These are phyloP conservation scores for Hypolimnas misippus DNA, from an alignment of 2,888 invertebrate genomes.

Conservation along the genomic window DNA sequence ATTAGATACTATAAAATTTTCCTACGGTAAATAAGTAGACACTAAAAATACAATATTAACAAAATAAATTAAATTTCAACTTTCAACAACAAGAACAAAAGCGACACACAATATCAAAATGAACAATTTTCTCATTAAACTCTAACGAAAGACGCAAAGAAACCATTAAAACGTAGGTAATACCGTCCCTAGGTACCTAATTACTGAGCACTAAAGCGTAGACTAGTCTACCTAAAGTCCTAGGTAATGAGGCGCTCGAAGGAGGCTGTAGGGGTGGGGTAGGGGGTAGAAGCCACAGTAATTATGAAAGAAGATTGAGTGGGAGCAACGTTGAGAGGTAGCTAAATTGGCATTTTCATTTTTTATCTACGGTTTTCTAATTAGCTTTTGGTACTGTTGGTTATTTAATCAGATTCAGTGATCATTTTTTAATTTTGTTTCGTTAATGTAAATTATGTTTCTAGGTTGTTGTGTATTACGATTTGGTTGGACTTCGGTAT, in stretches of 20 bases:
- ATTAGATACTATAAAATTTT: too few species aligned
- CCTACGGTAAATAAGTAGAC: too few species aligned
- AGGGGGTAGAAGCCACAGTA: constrained; percentile 71
- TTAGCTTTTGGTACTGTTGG: constrained; percentile 5
- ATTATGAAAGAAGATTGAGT: constrained; percentile 82
- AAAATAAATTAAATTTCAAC: neutral
- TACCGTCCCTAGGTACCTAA: constrained; percentile 52
- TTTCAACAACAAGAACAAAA: neutral
- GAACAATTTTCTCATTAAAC: constrained; percentile 37
- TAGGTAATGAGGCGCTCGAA: constrained; percentile 75
- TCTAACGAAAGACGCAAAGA: constrained; percentile 41
- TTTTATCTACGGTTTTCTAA: constrained; percentile 18
- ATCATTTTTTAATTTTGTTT: constrained; percentile 18
- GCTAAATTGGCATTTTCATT: constrained; percentile 31
- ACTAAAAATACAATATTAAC: too few species aligned
- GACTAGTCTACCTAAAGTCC: constrained; percentile 57
- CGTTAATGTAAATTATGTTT: neutral
- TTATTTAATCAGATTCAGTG: constrained; percentile 18
- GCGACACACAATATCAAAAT: constrained; percentile 14
- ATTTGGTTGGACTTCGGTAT: neutral
- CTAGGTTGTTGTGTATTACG: neutral
- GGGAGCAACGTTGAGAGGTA: constrained; percentile 55
- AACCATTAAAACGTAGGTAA: constrained; percentile 46
- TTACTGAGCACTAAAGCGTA: constrained; percentile 63
- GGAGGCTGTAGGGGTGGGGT: constrained; percentile 50